These are phyloP conservation scores for Hydrochoerus hydrochaeris DNA, from an alignment of 2,113 vertebrate genomes.

Conservation along the genomic window DNA sequence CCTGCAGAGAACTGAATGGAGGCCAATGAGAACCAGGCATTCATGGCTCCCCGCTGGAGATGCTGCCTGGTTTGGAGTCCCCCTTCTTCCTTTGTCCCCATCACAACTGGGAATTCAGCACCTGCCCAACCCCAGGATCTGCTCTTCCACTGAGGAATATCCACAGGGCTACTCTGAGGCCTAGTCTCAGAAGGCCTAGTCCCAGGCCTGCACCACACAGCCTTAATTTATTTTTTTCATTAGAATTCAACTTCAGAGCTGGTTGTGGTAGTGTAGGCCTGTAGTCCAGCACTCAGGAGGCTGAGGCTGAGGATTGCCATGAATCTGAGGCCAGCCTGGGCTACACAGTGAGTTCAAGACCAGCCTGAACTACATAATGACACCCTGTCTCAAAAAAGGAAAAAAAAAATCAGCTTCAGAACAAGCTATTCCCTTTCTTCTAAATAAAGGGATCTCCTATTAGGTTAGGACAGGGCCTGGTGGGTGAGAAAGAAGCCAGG, in stretches of 20 bases:
- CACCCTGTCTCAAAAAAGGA: background rate
- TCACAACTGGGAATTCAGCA: background rate
- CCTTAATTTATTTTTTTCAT: background rate
- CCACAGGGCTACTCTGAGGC: background rate
- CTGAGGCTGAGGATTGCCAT: background rate
- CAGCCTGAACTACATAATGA: background rate
- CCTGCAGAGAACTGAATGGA: too few species aligned
- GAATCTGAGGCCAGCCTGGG: background rate
- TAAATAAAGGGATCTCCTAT: background rate
- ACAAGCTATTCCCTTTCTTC: background rate
- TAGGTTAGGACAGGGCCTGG: background rate
- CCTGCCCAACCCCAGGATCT: rapidly evolving
- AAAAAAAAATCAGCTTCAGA: background rate
- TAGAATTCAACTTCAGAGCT: background rate
- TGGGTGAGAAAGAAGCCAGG: background rate
- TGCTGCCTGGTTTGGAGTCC: background rate
- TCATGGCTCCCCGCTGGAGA: background rate
- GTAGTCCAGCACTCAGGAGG: background rate
- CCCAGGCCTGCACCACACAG: background rate
- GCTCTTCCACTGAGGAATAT: background rate
- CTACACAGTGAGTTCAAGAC: background rate
- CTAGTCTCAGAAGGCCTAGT: background rate
- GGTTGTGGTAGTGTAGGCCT: background rate
- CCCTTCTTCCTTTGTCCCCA: background rate
- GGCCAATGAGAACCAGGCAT: background rate